Evolutionary conservation across 2,888 invertebrate genomes (phyloP), one percentile per base, ranked within the genome.

Genomic region (Drosophila demipolita): DNA sequence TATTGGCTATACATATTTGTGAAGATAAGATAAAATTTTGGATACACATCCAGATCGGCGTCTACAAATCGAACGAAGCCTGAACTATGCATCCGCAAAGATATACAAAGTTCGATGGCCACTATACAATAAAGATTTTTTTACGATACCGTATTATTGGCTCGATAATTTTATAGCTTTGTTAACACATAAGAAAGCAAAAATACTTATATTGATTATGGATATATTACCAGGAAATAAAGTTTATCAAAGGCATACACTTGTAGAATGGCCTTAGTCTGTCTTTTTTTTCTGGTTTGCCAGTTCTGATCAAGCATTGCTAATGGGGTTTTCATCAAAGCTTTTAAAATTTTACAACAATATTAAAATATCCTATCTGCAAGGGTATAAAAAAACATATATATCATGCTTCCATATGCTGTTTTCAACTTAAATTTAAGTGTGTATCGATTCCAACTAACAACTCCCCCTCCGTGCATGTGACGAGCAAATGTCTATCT

Each of bases 1-100:
- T 65, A 64, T 67, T 70, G 69, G 58, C 55, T 60, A 49, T 38
- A 57, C 55, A 65, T 73, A 64, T 69, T 61, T 73, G 63, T 26
- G 38, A 48, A 74, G 49, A 58, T 73, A 58, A 53, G 49, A 59
- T 62, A 29, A 53, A 53, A 45, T 45, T 3, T 15, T 23, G 15
- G n/a, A 42, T 36, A 33, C 38, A 12, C 26, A 53, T 33, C 33
- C 3, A 20, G 7, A 45, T 45, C 8, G 20, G 20, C 42, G 50
- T n/a, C 20, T 15, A 48, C 15, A 35, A 23, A 60, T 59, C 15
- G 26, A 33, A 67, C 40, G 23, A 29, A 52, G 32, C 33, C 53
- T 54, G 29, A 68, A 20, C 5, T 11, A 12, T 45, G 32, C 17
- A 32, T 35, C 9, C 6, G 36, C 1, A 26, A 66, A 45, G 8